Percentiles rank a stretch among this genome's conserved stretches.
These are phyloP conservation scores for Plecturocebus donacophilus DNA, from an alignment of 2,113 vertebrate species.

Conservation along the genomic window DNA sequence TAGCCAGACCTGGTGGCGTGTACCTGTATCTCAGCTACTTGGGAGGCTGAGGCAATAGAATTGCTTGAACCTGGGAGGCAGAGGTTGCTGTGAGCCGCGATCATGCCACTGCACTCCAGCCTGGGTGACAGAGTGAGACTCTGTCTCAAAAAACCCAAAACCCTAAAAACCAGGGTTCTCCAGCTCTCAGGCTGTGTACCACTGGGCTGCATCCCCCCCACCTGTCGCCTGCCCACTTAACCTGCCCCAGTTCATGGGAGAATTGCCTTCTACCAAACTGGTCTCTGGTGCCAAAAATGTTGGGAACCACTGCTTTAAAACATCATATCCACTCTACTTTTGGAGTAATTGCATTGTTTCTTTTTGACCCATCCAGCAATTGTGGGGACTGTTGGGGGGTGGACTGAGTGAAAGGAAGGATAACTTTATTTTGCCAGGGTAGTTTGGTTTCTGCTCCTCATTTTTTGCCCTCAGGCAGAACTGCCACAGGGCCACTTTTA, in stretches of 20 bases:
- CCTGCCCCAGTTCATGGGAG: too few species aligned
- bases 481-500: not conserved
- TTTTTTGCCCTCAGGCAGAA: not conserved
- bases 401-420: not conserved
- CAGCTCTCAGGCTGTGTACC: too few species aligned
- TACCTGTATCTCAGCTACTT: not conserved
- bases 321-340: not conserved
- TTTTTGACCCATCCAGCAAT: not conserved
- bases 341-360: not conserved
- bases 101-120: not conserved
- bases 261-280: too few species aligned
- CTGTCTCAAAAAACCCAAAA: not conserved
- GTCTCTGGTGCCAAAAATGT: too few species aligned
- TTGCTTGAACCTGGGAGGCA: not conserved
- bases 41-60: not conserved
- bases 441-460: not conserved
- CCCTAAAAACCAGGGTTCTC: not conserved
- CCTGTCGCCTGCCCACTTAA: too few species aligned
- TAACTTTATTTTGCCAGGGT: not conserved
- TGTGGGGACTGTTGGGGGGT: not conserved
- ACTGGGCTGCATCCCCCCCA: too few species aligned
- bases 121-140: not conserved
- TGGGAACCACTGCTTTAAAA: too few species aligned
- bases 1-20: not conserved
- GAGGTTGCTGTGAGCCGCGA: not conserved